Base-by-base conservation (phyloP, 2,888 invertebrate genomes). In the Halictus quadricinctus region DNA sequence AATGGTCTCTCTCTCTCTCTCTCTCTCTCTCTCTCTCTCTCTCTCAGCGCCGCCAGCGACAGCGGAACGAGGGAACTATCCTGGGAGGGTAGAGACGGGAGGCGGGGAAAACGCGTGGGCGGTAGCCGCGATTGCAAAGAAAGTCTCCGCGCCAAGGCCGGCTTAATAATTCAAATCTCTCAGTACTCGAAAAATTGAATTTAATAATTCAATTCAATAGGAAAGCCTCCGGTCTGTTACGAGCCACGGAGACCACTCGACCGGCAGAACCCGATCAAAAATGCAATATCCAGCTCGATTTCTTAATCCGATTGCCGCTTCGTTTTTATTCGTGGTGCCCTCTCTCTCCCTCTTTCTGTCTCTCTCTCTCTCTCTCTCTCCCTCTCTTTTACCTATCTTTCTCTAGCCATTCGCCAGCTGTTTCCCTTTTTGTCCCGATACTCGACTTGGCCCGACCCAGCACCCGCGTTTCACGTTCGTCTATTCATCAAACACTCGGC, bases 141-240 rank as follows among this genome's bases (percentile, higher is more conserved):
- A 87, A 91, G 90, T 92, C 90, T 88, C 88, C 88, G 87, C 88
- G 89, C 88, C 90, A 88, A 89, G 88, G 90, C 88, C 84, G 87
- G 90, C 89, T 94, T 92, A 94, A 94, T 94, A 94, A 94, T 94
- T 94, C 93, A 94, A 93, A 92, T 93, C 93, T 93, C 93, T 93
- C 93, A 93, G 94, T 94, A 94, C 94, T 94, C 93, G 94, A 94
- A 94, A 94, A 94, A 94, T 94, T 94, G 94, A 94, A 94, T 94
- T 94, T 94, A 94, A 94, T 94, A 94, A 94, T 94, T 94, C 94
- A 94, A 92, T 92, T 92, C 92, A 94, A 93, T 93, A 93, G 93
- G 91, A 93, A 93, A 92, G 89, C 91, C 91, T 91, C 91, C 90
- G 88, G 89, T 86, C 91, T 88, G 92, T 92, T 92, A 89, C 91